Base-by-base conservation (phyloP, 2,888 invertebrate species). In the Formica aserva region DNA sequence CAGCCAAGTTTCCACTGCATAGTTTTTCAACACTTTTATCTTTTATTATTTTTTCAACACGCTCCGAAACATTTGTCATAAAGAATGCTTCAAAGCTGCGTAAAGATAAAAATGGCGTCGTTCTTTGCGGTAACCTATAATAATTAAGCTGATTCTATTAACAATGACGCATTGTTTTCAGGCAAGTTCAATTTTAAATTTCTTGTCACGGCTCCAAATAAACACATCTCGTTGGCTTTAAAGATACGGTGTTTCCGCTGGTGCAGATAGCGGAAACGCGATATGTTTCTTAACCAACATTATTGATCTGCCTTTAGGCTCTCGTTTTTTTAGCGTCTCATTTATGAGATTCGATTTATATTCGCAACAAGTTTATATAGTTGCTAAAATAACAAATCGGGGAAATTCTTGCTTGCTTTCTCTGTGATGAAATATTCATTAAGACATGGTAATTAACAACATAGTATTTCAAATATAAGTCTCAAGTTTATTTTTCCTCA, bases 111-210 rank as follows among this genome's bases (percentile, higher is more conserved):
- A 18, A 15, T 4, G 45, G 45, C 3, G 15, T 45, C 69, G 57
- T 26, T 75, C 35, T 32, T 15, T 11, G 32, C 52, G 63, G 82
- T 71, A 66, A 48, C 22, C 63, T 63, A 15, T 26, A 18, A 32
- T 18, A 80, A 82, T 81, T 80, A 41, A 52, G 52, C 82, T 45
- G 48, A 86, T 71, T 78, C 60, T 60, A 52, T 1, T n/a, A 8
- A 52, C 6, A 66, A 3, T 45, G 5, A 22, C 13, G 22, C 32
- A 15, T 60, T 18, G 52, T 15, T 8, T 69, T 26, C 13, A 2
- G 18, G 18, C 41, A 18, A 52, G 32, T 52, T 48, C 15, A 29
- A 38, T 35, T 78, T 18, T 3, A 52, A 32, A 22, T 83, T 32
- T n/a, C 45, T 18, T n/a, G 29, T 57, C 9, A n/a, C 26, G 55